Conservation (phyloP, 2,797 vertebrate genomes). For the Morus bassanus region DNA sequence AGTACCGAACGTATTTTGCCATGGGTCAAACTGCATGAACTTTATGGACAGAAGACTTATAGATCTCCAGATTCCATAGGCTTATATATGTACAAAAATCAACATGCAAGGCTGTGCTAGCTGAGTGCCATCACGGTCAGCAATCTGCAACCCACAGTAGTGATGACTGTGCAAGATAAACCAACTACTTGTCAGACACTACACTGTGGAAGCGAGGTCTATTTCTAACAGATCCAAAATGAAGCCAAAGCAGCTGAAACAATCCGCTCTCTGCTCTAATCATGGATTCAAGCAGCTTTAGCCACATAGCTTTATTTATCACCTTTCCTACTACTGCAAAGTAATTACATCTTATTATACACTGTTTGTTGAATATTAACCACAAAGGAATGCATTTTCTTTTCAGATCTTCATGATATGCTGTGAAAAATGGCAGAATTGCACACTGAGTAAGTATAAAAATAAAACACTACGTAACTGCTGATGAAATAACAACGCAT, state of each 20-base stretch:
- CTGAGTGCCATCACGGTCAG: neutral
- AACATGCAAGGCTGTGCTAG: neutral
- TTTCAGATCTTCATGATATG: neutral
- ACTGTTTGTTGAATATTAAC: neutral
- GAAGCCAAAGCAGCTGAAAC: neutral
- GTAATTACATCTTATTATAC: neutral
- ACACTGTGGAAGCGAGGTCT: fast-evolving
- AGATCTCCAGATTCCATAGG: neutral
- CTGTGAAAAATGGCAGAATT: neutral
- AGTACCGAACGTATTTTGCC: neutral
- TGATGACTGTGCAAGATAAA: neutral
- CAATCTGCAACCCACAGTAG: neutral
- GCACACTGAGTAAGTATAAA: neutral
- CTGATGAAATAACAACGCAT: neutral
- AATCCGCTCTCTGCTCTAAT: neutral
- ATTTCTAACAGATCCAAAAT: neutral
- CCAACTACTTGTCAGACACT: neutral
- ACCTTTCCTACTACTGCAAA: neutral
- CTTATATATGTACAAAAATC: neutral
- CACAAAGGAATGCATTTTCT: neutral
- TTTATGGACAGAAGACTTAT: neutral
- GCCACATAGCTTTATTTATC: neutral
- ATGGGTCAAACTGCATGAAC: neutral
- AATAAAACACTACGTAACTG: neutral
- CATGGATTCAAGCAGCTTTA: neutral